These are phyloP conservation scores for Vombatus ursinus DNA, from an alignment of 2,113 vertebrate species.

Conservation along the genomic window DNA sequence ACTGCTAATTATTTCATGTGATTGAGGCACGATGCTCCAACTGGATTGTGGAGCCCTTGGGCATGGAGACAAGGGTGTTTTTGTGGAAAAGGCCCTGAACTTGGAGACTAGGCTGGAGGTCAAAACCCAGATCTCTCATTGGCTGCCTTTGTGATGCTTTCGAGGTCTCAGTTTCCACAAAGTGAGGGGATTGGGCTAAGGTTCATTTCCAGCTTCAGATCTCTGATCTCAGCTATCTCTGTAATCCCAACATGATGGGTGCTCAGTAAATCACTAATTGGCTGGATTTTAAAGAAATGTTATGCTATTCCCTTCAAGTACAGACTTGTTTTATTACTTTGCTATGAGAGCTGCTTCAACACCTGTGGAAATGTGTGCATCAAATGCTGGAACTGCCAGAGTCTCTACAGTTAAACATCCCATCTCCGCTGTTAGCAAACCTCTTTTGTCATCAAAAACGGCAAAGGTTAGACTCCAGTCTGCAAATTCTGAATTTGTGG, in stretches of 20 bases:
- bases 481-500: not conserved
- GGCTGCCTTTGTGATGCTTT: not conserved
- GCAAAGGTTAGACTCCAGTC: not conserved
- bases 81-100: not conserved
- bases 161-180: not conserved
- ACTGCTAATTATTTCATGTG: not conserved
- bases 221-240: not conserved
- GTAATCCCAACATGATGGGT: not conserved
- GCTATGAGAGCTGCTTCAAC: not conserved
- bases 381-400: not conserved
- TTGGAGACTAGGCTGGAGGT: not conserved
- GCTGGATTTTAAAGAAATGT: not conserved
- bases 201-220: not conserved
- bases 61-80: not conserved
- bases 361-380: not conserved
- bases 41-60: not conserved
- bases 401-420: not conserved
- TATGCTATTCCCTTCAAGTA: not conserved
- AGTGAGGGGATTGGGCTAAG: not conserved
- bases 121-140: not conserved
- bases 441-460: not conserved
- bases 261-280: not conserved
- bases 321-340: not conserved
- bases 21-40: not conserved
- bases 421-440: not conserved